phyloP scores from a whole-genome alignment of 2,888 invertebrate genomes.

The Tortrix viridana region DNA sequence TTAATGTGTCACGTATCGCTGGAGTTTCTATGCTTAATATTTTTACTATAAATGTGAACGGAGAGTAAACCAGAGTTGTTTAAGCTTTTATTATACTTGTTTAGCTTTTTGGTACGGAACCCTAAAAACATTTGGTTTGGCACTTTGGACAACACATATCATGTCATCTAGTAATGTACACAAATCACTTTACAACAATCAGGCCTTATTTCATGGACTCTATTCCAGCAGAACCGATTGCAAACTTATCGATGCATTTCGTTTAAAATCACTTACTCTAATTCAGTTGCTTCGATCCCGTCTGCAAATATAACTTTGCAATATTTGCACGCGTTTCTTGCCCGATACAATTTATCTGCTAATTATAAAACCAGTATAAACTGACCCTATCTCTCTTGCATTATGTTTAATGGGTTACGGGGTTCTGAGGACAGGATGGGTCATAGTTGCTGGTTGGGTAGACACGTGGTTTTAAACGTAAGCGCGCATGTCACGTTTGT shows the following conservation, averaged over 20 bases:
- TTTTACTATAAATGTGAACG: too few species aligned
- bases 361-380: constrained; percentile 22
- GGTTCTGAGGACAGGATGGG: not conserved
- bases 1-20: too few species aligned
- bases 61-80: too few species aligned
- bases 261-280: not conserved
- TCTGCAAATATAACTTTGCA: constrained; percentile 17
- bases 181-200: not conserved
- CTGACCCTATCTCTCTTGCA: constrained; percentile 10
- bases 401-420: constrained; percentile 5
- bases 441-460: not conserved
- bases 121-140: too few species aligned
- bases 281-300: not conserved
- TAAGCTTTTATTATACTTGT: too few species aligned
- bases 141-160: not conserved
- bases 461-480: constrained; percentile 2
- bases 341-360: constrained; percentile 19
- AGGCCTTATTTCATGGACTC: not conserved
- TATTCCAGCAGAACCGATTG: not conserved
- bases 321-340: constrained; percentile 12
- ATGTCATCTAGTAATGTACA: not conserved
- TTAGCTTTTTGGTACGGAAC: too few species aligned
- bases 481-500: not conserved
- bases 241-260: not conserved
- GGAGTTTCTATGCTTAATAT: too few species aligned